Base-by-base conservation (phyloP, 1,140 invertebrate species). In the Leptinotarsa lineolata region DNA sequence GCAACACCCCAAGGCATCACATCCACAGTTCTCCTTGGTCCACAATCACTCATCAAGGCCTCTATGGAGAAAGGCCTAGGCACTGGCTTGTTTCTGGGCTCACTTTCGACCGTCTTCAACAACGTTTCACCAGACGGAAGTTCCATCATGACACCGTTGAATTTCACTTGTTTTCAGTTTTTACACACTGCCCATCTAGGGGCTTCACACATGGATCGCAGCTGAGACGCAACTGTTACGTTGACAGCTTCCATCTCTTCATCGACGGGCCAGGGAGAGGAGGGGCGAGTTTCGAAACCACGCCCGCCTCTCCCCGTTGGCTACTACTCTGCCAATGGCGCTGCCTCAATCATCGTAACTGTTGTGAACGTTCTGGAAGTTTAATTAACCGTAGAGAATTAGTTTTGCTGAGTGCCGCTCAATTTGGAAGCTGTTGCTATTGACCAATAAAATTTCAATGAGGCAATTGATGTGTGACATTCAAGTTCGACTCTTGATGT, bases 1-100 rank as follows among this genome's bases (percentile, higher is more conserved):
- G 74, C 22, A 21, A 75, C 24, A 73, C 77, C 70, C 77, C 79
- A 80, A 12, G 75, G 73, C 30, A 20, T 64, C 66, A 73, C 70
- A 18, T 74, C 67, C 22, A 72, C 60, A 46, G 30, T 72, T 39
- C 73, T 78, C 68, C 77, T 78, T 15, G 83, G 81, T 21, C 78
- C 80, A 66, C 79, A 77, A 74, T 84, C 83, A 77, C 83, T 82
- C 76, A 84, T 84, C 13, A 84, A 68, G 16, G 83, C 83, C 69
- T 84, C 83, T 16, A 84, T 84, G 3, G 82, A 83, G 76, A 84
- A 84, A 15, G 83, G 83, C 74, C 81, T 81, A 24, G 83, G 83
- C 72, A 84, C 82, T 15, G 81, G 79, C 79, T 82, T 84, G 24
- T 77, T 81, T 68, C 64, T 74, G 70, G 45, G 68, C 54, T 20